Evolutionary conservation across 2,797 vertebrate genomes (phyloP).

Genomic region (Diglossa cyanea): DNA sequence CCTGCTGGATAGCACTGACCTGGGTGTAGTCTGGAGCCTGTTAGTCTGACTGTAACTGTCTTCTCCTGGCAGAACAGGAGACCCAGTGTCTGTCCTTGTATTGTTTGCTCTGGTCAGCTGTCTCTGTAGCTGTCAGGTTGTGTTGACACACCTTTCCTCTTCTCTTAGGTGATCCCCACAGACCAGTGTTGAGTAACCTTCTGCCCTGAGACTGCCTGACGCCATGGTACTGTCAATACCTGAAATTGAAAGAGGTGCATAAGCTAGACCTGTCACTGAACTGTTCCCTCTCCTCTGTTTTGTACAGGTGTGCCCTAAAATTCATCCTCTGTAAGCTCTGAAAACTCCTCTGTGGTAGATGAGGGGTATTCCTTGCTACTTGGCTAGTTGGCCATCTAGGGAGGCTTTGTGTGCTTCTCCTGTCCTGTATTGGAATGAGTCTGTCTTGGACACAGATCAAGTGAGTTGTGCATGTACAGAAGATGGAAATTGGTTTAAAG

Average conservation of each 20-base stretch:
- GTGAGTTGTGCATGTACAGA: neutral
- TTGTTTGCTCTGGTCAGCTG: slow-evolving; percentile 4
- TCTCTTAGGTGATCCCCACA: neutral
- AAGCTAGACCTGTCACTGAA: neutral
- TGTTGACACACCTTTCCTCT: slow-evolving; percentile 29
- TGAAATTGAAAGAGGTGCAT: neutral
- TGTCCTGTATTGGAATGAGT: neutral
- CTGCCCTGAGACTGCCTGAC: neutral
- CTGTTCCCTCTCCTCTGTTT: neutral
- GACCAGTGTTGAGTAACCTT: neutral
- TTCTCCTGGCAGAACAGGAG: neutral
- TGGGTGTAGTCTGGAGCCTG: slow-evolving; percentile 38
- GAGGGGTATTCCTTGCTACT: neutral
- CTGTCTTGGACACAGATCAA: neutral
- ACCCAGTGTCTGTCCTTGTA: neutral
- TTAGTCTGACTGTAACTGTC: neutral
- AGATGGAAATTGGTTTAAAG: neutral
- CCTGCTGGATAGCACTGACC: neutral
- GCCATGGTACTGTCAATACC: neutral
- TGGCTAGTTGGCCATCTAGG: neutral
- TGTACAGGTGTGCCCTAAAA: neutral
- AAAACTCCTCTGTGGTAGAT: neutral
- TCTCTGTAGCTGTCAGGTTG: neutral
- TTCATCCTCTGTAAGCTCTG: neutral
- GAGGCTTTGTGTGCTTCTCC: neutral